Base-by-base conservation (phyloP, 2,797 vertebrate species). In the Crypturellus tataupa region DNA sequence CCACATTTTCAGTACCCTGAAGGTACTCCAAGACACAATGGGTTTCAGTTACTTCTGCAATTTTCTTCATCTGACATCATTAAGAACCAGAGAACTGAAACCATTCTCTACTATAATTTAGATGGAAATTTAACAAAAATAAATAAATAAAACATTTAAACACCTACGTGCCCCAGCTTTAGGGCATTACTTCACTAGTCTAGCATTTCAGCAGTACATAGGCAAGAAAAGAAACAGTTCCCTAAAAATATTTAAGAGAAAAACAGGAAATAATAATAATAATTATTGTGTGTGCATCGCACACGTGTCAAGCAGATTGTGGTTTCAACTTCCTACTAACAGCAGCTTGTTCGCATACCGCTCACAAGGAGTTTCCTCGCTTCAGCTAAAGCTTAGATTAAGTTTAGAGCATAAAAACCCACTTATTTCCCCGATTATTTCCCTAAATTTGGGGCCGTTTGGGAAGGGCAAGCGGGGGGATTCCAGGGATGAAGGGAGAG, bases 271-370 rank as follows among this genome's bases (percentile, higher is more conserved):
- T 39, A 39, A 39, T 39, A 39, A 39, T 39, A 39, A 39, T 39
- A 39, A 39, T 39, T 10, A 39, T 39, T n/a, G n/a, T n/a, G n/a
- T n/a, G n/a, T n/a, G n/a, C 37, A 39, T 10, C 37, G 10, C 40
- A 40, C 55, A 18, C n/a, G n/a, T 29, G 6, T 19, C 15, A 60
- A 59, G n/a, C 2, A 2, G 25, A 35, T 8, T 35, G n/a, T 3
- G 56, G 71, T 73, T 67, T 51, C 78, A 29, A 37, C 33, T 91
- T 91, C 63, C 59, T n/a, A 83, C n/a, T 20, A 84, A 91, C 81
- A 23, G 0, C 0, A 62, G 6, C 29, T 80, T 58, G 60, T 55
- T 39, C 8, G 9, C 72, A 19, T 6, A 17, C 3, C 12, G 6
- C 51, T 56, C 47, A 46, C 62, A 1, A 70, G 78, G 58, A 46